A percentile compares a stretch with the other conserved stretches of the same genome.
These are phyloP conservation scores for Solenopsis fugax DNA, from an alignment of 1,140 invertebrate species.

Conservation along the genomic window DNA sequence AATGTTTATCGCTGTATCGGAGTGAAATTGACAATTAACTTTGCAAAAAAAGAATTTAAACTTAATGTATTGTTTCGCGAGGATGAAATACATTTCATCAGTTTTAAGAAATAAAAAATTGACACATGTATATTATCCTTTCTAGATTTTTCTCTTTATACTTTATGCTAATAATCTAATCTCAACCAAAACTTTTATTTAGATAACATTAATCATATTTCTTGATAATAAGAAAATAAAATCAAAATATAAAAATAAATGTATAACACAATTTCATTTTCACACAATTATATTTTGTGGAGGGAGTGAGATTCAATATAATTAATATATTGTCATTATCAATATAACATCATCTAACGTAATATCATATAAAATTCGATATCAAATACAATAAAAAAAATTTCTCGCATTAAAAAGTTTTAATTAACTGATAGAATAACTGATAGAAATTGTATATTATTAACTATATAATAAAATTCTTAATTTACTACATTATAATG, in stretches of 20 bases:
- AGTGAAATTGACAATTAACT: no score
- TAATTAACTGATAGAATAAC: not conserved
- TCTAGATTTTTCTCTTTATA: not conserved
- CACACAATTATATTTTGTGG: not conserved
- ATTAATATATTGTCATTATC: not conserved
- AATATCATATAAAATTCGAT: not conserved
- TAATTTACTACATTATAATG: not conserved
- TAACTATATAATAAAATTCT: not conserved
- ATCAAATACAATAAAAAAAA: not conserved
- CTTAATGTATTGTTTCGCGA: no score
- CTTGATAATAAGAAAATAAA: no score
- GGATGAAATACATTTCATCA: not conserved
- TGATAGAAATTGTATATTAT: no score
- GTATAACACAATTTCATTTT: no score
- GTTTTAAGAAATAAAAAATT: not conserved
- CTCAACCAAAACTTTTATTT: not conserved
- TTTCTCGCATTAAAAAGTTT: not conserved
- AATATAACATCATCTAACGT: not conserved
- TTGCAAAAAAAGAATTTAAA: no score
- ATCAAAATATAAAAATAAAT: no score
- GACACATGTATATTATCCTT: not conserved
- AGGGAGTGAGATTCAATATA: not conserved
- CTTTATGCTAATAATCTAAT: not conserved
- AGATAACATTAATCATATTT: no score
- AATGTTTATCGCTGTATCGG: no score